Evolutionary conservation across 1,140 invertebrate genomes (phyloP), one percentile per base, ranked within the genome.

Genomic region (Pseudomyrmex pallidus): DNA sequence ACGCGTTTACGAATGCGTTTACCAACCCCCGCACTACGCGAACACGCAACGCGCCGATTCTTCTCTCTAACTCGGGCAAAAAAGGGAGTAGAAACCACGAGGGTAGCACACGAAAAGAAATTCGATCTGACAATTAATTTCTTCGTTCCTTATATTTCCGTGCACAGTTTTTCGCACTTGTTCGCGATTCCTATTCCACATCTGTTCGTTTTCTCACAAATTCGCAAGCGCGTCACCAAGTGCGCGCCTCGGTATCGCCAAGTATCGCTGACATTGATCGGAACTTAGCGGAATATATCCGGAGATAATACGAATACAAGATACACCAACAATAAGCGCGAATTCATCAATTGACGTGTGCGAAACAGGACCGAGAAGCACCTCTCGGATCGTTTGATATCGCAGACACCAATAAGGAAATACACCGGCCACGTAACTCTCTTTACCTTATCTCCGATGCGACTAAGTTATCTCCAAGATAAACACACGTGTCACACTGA

Each of bases 361-460:
- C 35, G 63, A 2, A 59, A 54, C 10, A 46, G 61, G 67, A 74
- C 15, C 12, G 59, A 25, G 67, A 73, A 73, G 50, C 68, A 54
- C 48, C 35, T 48, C 35, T 50, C 17, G 17, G 13, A 13, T 17
- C 7, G 7, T 13, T 20, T 8, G 10, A 4, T 7, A 59, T 35
- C 61, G 52, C 13, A 9, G 25, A 35, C n/a, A 52, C 35, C 20
- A 22, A 35, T 15, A 17, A 72, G 20, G 22, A 25, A 25, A 72
- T 52, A 20, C 85, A 87, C 85, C 44, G 54, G 61, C 48, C 85
- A 84, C 86, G 82, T 59, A 76, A 84, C 25, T 35, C 35, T 35
- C 35, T 90, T 90, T 90, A 90, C 89, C 89, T 90, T 90, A 74
- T 86, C 61, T 72, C 80, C 74, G 86, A 85, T 77, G 86, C 84